These are phyloP conservation scores for Brachyptera risi DNA, from an alignment of 2,888 invertebrate species.

Conservation along the genomic window DNA sequence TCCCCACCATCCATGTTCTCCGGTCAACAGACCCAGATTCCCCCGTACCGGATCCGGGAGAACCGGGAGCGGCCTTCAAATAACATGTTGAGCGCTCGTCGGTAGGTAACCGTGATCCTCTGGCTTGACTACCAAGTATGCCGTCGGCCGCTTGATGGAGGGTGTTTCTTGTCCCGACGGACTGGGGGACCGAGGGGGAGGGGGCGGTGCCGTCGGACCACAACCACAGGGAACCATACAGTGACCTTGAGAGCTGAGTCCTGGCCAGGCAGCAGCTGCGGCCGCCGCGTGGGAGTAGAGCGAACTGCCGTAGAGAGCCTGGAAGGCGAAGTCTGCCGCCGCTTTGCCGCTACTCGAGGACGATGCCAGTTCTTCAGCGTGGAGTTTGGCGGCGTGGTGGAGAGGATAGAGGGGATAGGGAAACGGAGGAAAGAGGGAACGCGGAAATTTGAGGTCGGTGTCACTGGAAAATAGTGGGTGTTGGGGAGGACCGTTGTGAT, in stretches of 20 bases:
- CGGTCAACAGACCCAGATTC: constrained; percentile 44
- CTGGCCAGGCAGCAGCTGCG: constrained; percentile 34
- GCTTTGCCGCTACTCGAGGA: constrained; percentile 38
- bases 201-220: constrained; percentile 33
- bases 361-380: constrained; percentile 35
- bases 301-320: constrained; percentile 53
- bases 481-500: constrained; percentile 50
- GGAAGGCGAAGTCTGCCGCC: constrained; percentile 66
- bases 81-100: constrained; percentile 54
- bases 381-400: constrained; percentile 37
- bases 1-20: constrained; percentile 42
- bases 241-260: constrained; percentile 47
- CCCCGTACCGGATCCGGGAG: constrained; percentile 61
- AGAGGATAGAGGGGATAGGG: constrained; percentile 66
- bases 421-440: constrained; percentile 65
- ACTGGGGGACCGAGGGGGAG: constrained; percentile 23
- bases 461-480: constrained; percentile 41
- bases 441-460: constrained; percentile 61
- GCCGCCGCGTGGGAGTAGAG: constrained; percentile 49
- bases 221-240: constrained; percentile 38
- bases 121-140: constrained; percentile 62
- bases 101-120: constrained; percentile 42
- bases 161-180: constrained; percentile 20
- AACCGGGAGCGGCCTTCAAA: constrained; percentile 82
- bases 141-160: constrained; percentile 51